Conservation (phyloP, 1,140 invertebrate species). For the Zeugodacus cucurbitae region DNA sequence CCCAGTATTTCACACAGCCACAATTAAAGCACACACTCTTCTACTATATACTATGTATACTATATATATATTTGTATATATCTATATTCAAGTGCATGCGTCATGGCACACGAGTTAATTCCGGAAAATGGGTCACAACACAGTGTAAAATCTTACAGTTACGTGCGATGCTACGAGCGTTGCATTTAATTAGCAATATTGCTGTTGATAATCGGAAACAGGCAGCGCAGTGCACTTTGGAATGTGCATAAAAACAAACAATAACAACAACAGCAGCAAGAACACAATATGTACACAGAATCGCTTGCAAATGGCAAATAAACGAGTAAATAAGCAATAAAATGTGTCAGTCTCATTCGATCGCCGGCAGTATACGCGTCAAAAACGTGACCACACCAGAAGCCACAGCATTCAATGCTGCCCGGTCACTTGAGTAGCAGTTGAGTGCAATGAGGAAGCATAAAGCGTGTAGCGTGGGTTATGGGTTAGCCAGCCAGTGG, state of each 20-base stretch:
- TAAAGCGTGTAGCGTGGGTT: background rate
- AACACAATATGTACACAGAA: background rate
- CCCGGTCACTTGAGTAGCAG: background rate
- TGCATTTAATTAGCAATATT: conserved; percentile 31
- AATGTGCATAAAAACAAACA: background rate
- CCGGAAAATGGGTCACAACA: conserved; percentile 1
- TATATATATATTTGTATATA: no score
- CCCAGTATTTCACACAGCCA: background rate
- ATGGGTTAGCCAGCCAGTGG: background rate
- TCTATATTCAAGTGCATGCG: no score
- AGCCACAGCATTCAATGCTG: background rate
- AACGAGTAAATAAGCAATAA: background rate
- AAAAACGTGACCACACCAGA: conserved; percentile 4
- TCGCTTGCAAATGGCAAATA: background rate
- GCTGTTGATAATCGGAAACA: background rate
- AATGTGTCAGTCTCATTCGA: background rate
- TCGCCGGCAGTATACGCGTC: background rate
- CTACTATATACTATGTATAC: no score
- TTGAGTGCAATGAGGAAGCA: background rate
- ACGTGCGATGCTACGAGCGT: background rate
- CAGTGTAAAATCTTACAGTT: background rate
- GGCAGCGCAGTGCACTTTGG: background rate
- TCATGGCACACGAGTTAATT: background rate
- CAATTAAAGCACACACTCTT: no score
- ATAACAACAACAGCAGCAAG: background rate